These are phyloP conservation scores for Marmota monax DNA, from an alignment of 2,113 vertebrate genomes.

Conservation along the genomic window DNA sequence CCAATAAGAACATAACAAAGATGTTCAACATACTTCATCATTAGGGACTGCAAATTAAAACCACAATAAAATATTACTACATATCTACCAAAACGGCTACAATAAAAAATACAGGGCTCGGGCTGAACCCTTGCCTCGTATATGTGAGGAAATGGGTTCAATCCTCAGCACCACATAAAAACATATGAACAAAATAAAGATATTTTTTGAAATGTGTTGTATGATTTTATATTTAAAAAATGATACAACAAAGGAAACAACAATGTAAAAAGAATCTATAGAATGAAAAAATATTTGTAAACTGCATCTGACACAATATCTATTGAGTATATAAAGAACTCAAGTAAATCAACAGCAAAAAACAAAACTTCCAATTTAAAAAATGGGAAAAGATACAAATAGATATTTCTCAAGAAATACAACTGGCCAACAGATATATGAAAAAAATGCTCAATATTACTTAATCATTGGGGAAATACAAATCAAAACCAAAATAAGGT, in stretches of 20 bases:
- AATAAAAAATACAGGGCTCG: not conserved
- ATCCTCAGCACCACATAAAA: no score
- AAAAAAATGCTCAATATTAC: not conserved
- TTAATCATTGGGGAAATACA: not conserved
- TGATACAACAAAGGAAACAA: not conserved
- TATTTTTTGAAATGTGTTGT: no score
- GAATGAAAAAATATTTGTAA: no score
- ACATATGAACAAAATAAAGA: no score
- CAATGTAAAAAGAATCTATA: no score
- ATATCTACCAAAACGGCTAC: not conserved
- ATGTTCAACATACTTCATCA: not conserved
- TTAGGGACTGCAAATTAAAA: constrained; percentile 11
- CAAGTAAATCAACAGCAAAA: not conserved
- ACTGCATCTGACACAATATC: not conserved
- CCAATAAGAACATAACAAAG: constrained; percentile 23
- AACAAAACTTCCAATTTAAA: not conserved
- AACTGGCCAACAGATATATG: not conserved
- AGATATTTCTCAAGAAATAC: not conserved
- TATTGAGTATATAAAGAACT: not conserved
- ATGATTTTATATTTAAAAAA: no score
- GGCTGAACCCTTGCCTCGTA: no score
- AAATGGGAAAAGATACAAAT: not conserved
- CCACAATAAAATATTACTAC: not conserved
- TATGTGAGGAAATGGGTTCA: no score
- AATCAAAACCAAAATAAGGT: not conserved